Evolutionary conservation across 2,888 invertebrate genomes (phyloP).

Genomic region (Drosophila colorata): DNA sequence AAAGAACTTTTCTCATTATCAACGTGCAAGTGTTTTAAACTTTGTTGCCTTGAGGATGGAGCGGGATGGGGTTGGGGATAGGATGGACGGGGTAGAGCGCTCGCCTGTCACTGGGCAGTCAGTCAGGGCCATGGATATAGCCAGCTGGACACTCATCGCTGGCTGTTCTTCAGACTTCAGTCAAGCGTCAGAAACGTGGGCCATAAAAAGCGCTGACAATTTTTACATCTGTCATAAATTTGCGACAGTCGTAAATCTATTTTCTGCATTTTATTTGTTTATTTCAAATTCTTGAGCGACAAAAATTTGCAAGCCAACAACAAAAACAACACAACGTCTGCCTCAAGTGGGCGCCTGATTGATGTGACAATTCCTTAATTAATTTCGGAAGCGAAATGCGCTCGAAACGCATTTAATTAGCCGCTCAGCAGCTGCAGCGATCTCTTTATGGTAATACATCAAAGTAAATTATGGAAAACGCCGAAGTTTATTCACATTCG

Average conservation of each 20-base stretch:
- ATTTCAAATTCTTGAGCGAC: conserved; percentile 62
- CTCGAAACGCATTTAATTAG: conserved; percentile 64
- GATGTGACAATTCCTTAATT: conserved; percentile 82
- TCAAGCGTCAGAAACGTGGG: conserved; percentile 56
- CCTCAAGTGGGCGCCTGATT: conserved; percentile 78
- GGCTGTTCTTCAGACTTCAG: conserved; percentile 46
- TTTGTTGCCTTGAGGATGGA: conserved; percentile 26
- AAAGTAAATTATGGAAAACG: conserved; percentile 54
- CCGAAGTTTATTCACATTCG: conserved; percentile 69
- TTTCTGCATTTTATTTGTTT: conserved; percentile 80
- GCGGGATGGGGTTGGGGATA: neutral
- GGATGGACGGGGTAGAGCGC: conserved; percentile 2
- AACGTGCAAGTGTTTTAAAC: conserved; percentile 68
- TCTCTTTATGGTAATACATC: conserved; percentile 64
- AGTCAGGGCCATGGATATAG: conserved; percentile 57
- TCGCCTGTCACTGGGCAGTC: conserved; percentile 17
- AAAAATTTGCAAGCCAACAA: conserved; percentile 9
- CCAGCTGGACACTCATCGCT: conserved; percentile 52
- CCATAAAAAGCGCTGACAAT: conserved; percentile 69
- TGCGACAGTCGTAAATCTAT: conserved; percentile 73
- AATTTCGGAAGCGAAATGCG: conserved; percentile 59
- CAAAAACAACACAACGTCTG: conserved; percentile 30
- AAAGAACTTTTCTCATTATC: conserved; percentile 72
- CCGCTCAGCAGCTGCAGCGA: conserved; percentile 41
- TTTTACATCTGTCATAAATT: conserved; percentile 80